Conservation (phyloP, 2,113 vertebrate genomes). For the Chaetura pelagica region DNA sequence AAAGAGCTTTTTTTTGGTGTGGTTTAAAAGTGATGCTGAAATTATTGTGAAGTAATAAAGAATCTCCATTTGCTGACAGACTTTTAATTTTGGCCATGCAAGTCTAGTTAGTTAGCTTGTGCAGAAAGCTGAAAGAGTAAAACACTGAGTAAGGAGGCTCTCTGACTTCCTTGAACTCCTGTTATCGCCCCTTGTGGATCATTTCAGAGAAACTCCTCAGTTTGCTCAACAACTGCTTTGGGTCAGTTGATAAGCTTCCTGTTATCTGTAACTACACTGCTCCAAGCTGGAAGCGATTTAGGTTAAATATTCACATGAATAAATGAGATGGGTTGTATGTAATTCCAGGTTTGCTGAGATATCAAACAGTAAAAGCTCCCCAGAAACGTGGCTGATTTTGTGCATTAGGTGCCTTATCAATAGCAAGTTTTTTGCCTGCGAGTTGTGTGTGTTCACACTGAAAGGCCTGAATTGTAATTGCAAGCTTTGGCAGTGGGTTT, state of each 20-base stretch:
- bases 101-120: neutral
- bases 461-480: neutral
- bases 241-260: neutral
- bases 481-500: neutral
- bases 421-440: neutral
- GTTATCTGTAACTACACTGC: neutral
- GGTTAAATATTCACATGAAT: neutral
- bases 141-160: neutral
- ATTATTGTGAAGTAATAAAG: neutral
- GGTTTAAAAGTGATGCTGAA: neutral
- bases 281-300: neutral
- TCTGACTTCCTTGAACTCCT: neutral
- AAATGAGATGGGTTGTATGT: neutral
- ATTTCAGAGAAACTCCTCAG: neutral
- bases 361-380: neutral
- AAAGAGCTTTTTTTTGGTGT: neutral
- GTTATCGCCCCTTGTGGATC: neutral
- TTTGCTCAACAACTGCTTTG: constrained; percentile 13
- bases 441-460: neutral
- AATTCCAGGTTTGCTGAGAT: neutral
- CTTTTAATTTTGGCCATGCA: neutral
- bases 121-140: neutral
- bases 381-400: neutral
- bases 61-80: neutral
- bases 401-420: neutral